Base-by-base conservation (phyloP, 2,888 invertebrate species). In the Pollenia griseotomentosa region DNA sequence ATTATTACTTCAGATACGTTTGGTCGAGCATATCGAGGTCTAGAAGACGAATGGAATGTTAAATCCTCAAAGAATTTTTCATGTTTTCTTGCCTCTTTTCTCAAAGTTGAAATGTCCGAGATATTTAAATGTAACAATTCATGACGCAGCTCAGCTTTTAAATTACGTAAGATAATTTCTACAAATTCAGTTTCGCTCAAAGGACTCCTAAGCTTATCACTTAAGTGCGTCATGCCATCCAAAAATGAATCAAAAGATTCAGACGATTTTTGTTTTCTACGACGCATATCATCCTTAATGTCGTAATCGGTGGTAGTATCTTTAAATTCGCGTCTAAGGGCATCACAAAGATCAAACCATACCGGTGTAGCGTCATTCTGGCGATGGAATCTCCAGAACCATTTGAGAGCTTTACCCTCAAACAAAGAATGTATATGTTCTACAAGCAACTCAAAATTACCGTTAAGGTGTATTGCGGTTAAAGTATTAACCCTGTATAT, bases 371-470 rank as follows among this genome's bases (percentile, higher is more conserved):
- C 11, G 7, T 75, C 80, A 9, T 19, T 16, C 10, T 80, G 70
- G 12, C 75, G 44, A 40, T 85, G 79, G 12, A 59, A 74, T 33
- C 84, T 55, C 84, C 79, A 85, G 19, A 68, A 85, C 85, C 83
- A 83, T 16, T 63, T 48, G 14, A 70, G 10, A 9, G 78, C 73
- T 57, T 78, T 78, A n/a, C 83, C 83, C 5, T 55, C 71, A 48
- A 83, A 83, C 11, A 78, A 48, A 11, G 46, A 42, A 19, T 83
- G 44, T 23, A 23, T 23, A 3, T 23, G 23, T 23, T 23, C 23
- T 11, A 63, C 77, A 16, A 68, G 16, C 44, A 80, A 46, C 16
- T 71, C 59, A 10, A 82, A 82, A 48, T 82, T 75, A 9, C 74
- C 59, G 44, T 59, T 59, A 2, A 82, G 40, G 51, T 82, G 74